Conservation (phyloP, 2,888 invertebrate species). For the Epirrita christyi region DNA sequence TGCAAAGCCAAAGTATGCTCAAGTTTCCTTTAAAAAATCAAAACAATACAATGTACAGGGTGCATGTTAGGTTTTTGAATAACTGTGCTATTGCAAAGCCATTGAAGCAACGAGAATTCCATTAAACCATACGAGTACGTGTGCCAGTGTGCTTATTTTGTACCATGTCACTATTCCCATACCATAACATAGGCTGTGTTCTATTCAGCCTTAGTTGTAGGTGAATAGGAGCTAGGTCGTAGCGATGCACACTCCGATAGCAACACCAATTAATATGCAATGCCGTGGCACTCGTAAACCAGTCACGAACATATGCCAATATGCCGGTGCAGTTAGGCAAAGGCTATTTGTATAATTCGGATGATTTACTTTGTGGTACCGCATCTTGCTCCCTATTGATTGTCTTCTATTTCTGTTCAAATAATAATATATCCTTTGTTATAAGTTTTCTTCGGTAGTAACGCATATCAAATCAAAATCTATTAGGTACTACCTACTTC, state of each 20-base stretch:
- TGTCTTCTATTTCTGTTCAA: conserved; percentile 19
- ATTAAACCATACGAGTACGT: conserved; percentile 15
- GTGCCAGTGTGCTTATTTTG: conserved; percentile 22
- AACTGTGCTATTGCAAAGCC: conserved; percentile 8
- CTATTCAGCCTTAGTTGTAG: conserved; percentile 36
- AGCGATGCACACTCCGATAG: conserved; percentile 77
- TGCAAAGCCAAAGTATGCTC: too few species aligned
- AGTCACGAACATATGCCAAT: conserved; percentile 84
- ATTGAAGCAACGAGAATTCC: conserved; percentile 14
- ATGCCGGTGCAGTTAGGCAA: conserved; percentile 77
- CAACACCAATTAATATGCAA: conserved; percentile 83
- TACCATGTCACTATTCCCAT: conserved; percentile 27
- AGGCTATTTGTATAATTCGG: conserved; percentile 79
- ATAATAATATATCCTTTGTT: too few species aligned
- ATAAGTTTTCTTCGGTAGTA: too few species aligned
- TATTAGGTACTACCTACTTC: too few species aligned
- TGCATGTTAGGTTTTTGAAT: not conserved
- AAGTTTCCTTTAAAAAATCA: too few species aligned
- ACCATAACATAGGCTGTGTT: conserved; percentile 27
- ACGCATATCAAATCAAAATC: too few species aligned
- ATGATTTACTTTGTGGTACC: conserved; percentile 59
- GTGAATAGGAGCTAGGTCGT: conserved; percentile 68
- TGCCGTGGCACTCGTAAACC: conserved; percentile 81
- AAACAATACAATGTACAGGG: not conserved
- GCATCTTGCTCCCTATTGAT: conserved; percentile 27